Conservation (phyloP, 2,113 vertebrate genomes). For the Halcyon malimbica region DNA sequence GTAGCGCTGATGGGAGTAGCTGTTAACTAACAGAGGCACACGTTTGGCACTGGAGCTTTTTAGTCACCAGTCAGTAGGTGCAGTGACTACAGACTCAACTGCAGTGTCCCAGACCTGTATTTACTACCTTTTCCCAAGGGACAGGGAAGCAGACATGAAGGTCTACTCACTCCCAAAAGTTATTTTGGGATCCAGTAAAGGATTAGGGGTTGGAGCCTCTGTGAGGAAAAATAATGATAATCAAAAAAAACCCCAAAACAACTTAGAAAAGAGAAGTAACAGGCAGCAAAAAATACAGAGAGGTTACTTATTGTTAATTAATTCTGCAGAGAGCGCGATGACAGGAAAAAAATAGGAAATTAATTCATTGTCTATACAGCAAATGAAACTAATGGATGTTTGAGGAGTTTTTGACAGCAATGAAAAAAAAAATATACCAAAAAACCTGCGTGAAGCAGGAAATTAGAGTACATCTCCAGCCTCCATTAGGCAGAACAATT, state of each 20-base stretch:
- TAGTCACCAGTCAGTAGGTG: not conserved
- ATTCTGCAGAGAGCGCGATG: not conserved
- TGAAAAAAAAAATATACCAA: not conserved
- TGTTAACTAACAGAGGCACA: not conserved
- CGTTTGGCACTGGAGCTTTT: not conserved
- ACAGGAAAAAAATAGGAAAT: constrained; percentile 40
- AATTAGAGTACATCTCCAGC: constrained; percentile 23
- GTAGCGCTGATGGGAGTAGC: constrained; percentile 34
- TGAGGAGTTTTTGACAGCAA: not conserved
- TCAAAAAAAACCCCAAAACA: not conserved
- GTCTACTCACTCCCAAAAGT: not conserved
- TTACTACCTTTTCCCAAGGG: not conserved
- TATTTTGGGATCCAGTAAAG: not conserved
- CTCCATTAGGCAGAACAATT: constrained; percentile 54
- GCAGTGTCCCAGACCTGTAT: not conserved
- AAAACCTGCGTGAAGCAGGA: not conserved
- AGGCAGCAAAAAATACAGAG: not conserved
- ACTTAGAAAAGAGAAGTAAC: not conserved
- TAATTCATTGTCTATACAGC: constrained; percentile 24
- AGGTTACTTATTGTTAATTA: constrained; percentile 39
- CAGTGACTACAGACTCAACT: not conserved
- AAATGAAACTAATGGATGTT: constrained; percentile 41
- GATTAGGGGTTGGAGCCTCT: not conserved
- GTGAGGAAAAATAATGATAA: not conserved
- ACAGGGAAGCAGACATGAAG: not conserved